phyloP scores from a whole-genome alignment of 2,797 vertebrate genomes.

The Meda fulgida region DNA sequence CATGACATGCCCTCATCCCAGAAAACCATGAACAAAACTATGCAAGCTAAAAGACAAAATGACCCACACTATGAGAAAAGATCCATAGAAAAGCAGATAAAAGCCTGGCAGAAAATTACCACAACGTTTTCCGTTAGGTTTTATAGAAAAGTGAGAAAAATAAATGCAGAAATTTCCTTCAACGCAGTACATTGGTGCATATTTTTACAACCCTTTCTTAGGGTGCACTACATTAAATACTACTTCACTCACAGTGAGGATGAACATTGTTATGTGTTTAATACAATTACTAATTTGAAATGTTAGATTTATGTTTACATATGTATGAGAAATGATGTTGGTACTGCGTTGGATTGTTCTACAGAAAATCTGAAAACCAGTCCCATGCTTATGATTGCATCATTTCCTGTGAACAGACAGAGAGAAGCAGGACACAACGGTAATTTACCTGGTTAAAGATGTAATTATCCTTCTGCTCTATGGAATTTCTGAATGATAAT shows the following conservation, averaged over 20 bases:
- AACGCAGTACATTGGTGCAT: not conserved
- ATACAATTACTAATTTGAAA: not conserved
- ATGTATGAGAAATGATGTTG: not conserved
- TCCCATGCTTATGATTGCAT: not conserved
- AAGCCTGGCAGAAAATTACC: not conserved
- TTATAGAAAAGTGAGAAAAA: not conserved
- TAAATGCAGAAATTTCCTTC: not conserved
- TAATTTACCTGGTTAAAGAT: conserved; percentile 28
- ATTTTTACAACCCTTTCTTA: not conserved
- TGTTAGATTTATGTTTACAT: not conserved
- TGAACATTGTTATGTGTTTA: not conserved
- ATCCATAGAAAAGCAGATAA: not conserved
- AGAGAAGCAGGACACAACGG: conserved; percentile 18
- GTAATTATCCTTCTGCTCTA: conserved; percentile 30
- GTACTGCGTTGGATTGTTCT: not conserved
- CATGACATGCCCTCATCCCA: conserved; percentile 27
- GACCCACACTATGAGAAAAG: not conserved
- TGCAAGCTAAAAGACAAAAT: not conserved
- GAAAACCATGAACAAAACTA: conserved; percentile 5
- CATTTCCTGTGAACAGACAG: conserved; percentile 4
- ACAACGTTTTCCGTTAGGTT: not conserved
- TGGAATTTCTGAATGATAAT: conserved; percentile 18
- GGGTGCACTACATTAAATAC: not conserved
- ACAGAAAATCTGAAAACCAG: conserved; percentile 2
- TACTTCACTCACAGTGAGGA: not conserved